Base-by-base conservation (phyloP, 1,140 invertebrate genomes). In the Drosophila varians region DNA sequence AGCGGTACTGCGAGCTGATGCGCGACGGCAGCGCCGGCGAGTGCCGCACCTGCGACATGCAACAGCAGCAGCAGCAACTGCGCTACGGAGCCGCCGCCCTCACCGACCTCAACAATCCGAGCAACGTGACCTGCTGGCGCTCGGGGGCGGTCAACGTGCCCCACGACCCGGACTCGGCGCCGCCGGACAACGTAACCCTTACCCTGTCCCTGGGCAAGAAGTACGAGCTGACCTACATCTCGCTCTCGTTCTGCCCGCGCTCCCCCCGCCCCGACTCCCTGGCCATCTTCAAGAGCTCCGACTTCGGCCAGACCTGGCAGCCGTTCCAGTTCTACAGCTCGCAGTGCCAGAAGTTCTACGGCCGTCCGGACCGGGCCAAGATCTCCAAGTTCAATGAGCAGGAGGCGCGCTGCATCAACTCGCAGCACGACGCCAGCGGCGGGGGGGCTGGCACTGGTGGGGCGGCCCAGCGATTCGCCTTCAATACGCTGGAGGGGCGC, bases 181-280 rank as follows among this genome's bases (percentile, higher is more conserved):
- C 96, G n/a, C 95, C 96, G 0, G 96, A 98, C 77, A 98, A 98
- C 92, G 96, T 99, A 0, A 97, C 97, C 12, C 92, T 99, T n/a
- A 97, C 96, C 0, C 92, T 99, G 5, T 96, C 96, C 11, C 92
- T 99, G 38, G 97, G 97, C 19, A 99, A 99, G 92, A 99, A 99
- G 90, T 99, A 98, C 93, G 99, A 99, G 92, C 92, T 99, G 48
- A 99, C 98, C 0, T 99, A 99, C 91, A 96, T 99, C 7, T 98
- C 96, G 89, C 92, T 99, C 7, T 97, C 98, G 89, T 99, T 99
- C 92, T 99, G 99, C 90, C 96, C 97, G 0, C 93, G 93, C 31
- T 95, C 96, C 0, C 94, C 96, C 0, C 96, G 97, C 62, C 98
- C 99, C 0, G 98, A 99, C 89, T 99, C 98, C 0, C 95, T 99